phyloP scores from a whole-genome alignment of 2,888 invertebrate species.

The Platycnemis pennipes region DNA sequence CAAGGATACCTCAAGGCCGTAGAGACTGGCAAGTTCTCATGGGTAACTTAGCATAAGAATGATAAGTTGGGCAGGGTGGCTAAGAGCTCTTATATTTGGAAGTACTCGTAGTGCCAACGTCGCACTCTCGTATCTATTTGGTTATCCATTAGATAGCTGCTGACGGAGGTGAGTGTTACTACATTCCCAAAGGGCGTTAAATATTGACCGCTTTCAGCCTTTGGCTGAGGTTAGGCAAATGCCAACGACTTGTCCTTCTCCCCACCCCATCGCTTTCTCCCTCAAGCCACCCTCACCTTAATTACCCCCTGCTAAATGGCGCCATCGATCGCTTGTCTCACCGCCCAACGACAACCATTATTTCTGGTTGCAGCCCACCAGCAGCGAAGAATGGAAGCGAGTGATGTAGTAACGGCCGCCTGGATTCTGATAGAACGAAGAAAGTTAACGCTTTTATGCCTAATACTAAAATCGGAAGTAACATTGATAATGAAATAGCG shows the following conservation, averaged over 20 bases:
- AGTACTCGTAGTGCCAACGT: no score
- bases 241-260: not conserved
- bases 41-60: no score
- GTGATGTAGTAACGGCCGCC: not conserved
- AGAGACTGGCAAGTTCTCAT: no score
- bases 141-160: no score
- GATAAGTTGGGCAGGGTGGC: no score
- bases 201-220: not conserved
- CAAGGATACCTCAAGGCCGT: no score
- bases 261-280: not conserved
- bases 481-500: no score
- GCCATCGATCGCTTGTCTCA: not conserved
- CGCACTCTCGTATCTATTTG: no score
- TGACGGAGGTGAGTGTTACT: no score
- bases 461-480: no score
- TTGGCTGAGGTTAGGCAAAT: not conserved
- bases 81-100: no score
- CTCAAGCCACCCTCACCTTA: not conserved
- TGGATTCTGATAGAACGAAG: not conserved
- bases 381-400: not conserved
- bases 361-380: not conserved
- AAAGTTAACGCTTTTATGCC: no score
- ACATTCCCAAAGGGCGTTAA: not conserved
- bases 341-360: not conserved
- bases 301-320: not conserved